A percentile compares a stretch with the other conserved stretches of the same genome.
phyloP scores from a whole-genome alignment of 2,113 vertebrate genomes.

The Limanda limanda region DNA sequence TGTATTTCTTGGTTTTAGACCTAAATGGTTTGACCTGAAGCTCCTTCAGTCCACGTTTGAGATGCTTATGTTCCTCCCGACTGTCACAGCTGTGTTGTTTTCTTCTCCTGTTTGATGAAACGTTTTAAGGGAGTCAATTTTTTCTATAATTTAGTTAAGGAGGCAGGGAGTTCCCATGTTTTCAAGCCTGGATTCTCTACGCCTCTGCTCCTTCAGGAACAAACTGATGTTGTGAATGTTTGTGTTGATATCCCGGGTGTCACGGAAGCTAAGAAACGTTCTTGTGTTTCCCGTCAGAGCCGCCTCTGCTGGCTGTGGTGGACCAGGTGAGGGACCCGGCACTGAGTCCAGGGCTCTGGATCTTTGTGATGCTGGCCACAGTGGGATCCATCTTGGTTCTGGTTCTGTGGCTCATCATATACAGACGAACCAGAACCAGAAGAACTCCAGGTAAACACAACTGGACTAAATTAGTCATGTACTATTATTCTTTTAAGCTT shows the following conservation, averaged over 20 bases:
- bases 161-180: no score
- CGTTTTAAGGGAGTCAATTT: no score
- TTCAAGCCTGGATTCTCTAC: no score
- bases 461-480: no score
- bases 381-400: conserved; percentile 70
- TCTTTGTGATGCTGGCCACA: conserved; percentile 51
- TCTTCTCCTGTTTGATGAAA: neutral
- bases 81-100: neutral
- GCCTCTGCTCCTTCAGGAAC: no score
- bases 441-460: conserved; percentile 52
- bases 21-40: no score
- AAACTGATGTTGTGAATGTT: no score
- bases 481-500: no score
- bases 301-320: no score
- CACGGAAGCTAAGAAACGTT: neutral
- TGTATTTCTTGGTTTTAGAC: no score
- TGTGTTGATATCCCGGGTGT: no score
- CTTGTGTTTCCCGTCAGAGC: conserved; percentile 37
- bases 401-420: conserved; percentile 73
- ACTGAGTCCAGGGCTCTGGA: conserved; percentile 64
- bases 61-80: neutral
- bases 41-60: neutral
- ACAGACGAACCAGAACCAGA: conserved; percentile 41
- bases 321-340: neutral
- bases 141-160: no score